phyloP scores from a whole-genome alignment of 2,888 invertebrate species.

The Heliconius aoede region DNA sequence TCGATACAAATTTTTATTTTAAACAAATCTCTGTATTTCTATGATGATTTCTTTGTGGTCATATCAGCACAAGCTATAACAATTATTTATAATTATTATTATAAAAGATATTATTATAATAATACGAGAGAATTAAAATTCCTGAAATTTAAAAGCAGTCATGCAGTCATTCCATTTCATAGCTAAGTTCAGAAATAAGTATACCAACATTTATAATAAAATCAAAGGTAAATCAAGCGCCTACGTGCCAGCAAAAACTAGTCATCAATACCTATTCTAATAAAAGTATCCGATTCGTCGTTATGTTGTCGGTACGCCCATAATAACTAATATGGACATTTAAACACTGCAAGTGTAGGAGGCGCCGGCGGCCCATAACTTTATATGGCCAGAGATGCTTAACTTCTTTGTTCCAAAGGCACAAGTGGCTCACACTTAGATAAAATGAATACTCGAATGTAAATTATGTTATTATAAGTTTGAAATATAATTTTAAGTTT shows the following conservation, averaged over 20 bases:
- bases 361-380: constrained; percentile 68
- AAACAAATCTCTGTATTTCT: not conserved
- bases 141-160: not conserved
- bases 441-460: constrained; percentile 14
- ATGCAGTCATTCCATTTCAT: constrained; percentile 51
- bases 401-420: constrained; percentile 38
- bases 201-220: constrained; percentile 70
- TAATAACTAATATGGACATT: constrained; percentile 79
- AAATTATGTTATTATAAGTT: not conserved
- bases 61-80: too few relatives aligned
- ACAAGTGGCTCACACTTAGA: constrained; percentile 25
- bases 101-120: not conserved
- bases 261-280: constrained; percentile 71
- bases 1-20: not conserved
- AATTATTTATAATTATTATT: too few relatives aligned
- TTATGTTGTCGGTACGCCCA: constrained; percentile 70
- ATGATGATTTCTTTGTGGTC: too few relatives aligned
- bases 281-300: constrained; percentile 78
- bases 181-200: constrained; percentile 58
- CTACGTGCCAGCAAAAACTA: constrained; percentile 68
- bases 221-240: constrained; percentile 80
- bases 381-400: constrained; percentile 59
- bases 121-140: not conserved
- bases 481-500: not conserved
- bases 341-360: constrained; percentile 70